Percentiles rank a stretch among this genome's conserved stretches.
phyloP scores from a whole-genome alignment of 2,113 vertebrate species.

The Centropristis striata region DNA sequence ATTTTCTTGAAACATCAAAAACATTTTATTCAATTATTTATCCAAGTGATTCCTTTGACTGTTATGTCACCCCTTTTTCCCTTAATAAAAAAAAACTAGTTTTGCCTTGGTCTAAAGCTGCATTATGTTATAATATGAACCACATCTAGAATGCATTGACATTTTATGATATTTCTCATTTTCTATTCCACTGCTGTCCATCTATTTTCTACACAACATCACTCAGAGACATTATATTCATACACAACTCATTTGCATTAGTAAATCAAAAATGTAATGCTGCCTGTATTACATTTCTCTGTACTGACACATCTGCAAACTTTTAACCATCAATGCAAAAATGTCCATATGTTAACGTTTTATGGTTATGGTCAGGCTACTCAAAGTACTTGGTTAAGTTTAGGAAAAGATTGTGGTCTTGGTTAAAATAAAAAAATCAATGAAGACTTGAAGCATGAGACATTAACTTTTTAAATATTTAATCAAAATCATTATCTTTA shows the following conservation, averaged over 20 bases:
- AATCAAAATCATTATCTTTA: not conserved
- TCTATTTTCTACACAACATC: not conserved
- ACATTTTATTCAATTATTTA: not conserved
- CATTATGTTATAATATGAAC: not conserved
- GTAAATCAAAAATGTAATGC: not conserved
- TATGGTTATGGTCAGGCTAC: not conserved
- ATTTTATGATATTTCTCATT: not conserved
- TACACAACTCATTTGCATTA: not conserved
- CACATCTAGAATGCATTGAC: not conserved
- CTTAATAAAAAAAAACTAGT: not conserved
- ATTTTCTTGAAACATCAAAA: not conserved
- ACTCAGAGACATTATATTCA: not conserved
- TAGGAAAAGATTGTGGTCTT: not conserved
- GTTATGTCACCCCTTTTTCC: not conserved
- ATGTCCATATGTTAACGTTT: not conserved
- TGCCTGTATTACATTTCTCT: too few relatives aligned
- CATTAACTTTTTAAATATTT: not conserved
- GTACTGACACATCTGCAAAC: constrained; percentile 11
- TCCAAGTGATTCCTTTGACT: not conserved
- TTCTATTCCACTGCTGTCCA: not conserved
- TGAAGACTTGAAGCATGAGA: too few relatives aligned
- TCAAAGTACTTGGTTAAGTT: not conserved
- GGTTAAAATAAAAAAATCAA: too few relatives aligned
- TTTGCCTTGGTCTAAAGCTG: too few relatives aligned
- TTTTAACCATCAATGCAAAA: not conserved